phyloP scores from a whole-genome alignment of 2,113 vertebrate species.

The Triplophysa rosa region DNA sequence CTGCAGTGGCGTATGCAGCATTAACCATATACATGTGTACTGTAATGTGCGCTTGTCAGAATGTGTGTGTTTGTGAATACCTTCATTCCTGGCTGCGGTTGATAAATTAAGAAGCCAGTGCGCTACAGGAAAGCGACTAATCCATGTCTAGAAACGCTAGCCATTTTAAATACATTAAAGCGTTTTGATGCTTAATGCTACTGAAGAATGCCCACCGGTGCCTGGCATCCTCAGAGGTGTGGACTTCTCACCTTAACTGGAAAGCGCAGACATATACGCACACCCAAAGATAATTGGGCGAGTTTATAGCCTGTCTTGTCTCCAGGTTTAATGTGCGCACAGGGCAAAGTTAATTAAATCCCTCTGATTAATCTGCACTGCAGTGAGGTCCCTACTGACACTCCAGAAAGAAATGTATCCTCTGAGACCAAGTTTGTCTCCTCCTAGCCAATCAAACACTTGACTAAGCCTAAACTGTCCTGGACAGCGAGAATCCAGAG shows the following conservation, averaged over 20 bases:
- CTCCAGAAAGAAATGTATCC: conserved; percentile 36
- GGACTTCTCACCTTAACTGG: conserved; percentile 11
- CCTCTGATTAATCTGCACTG: conserved; percentile 76
- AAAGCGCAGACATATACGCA: conserved; percentile 26
- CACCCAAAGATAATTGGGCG: conserved; percentile 70
- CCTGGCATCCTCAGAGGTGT: conserved; percentile 23
- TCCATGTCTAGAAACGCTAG: neutral
- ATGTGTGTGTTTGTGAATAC: neutral
- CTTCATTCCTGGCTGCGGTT: neutral
- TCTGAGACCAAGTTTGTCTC: conserved; percentile 37
- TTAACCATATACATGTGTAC: conserved; percentile 33
- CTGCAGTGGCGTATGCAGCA: conserved; percentile 58
- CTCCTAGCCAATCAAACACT: conserved; percentile 42
- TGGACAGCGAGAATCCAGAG: neutral
- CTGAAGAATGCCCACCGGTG: conserved; percentile 2
- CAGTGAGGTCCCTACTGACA: conserved; percentile 60
- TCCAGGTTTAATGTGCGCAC: conserved; percentile 71
- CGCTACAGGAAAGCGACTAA: neutral
- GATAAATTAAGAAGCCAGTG: neutral
- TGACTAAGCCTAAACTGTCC: conserved; percentile 30
- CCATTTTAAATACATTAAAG: neutral
- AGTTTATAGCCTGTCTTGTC: conserved; percentile 76
- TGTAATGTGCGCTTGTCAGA: conserved; percentile 11
- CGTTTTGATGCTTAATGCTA: neutral
- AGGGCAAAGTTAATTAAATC: conserved; percentile 76